Evolutionary conservation across 1,140 invertebrate species (phyloP), one percentile per base, ranked within the genome.

Genomic region (Nebria ingens): DNA sequence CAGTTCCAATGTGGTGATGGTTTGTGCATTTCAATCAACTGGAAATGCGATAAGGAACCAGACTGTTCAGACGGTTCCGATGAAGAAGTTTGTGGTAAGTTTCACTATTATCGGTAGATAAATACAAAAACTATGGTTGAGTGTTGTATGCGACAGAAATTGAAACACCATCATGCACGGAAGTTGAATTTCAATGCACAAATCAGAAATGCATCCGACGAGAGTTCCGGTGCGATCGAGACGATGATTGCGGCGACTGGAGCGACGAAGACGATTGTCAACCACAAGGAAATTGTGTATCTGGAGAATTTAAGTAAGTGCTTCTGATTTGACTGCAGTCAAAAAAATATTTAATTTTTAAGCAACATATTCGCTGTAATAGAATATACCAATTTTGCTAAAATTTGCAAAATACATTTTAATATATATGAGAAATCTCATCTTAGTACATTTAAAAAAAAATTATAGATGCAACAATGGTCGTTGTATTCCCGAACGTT

Each of bases 201-300:
- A 78, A 76, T 50, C 75, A 76, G 13, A 78, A 76, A 52, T 90
- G 87, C 62, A 80, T 89, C 15, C 79, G 83, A 6, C 78, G 80
- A 59, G 79, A 84, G 21, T 87, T 89, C 59, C 80, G 81, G 56
- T 94, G 91, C 67, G 91, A 94, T 65, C 86, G 85, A 0, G 86
- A 92, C 62, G 87, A 93, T 65, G 90, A 94, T 66, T 95, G 92
- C 64, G 89, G 88, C 1, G 91, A 94, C 67, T 85, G 83, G 75
- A 90, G 85, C 54, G 86, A 89, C 61, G 86, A 90, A 65, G 81
- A 85, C 61, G 79, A 81, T 56, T 89, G 86, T 62, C 77, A 79
- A 0, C 64, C 75, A 6, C 67, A 69, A 2, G 75, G 75, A 2
- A 76, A 69, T 54, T 85, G 83, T 57, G 76, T 71, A 38, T 60